A percentile compares a stretch with the other conserved stretches of the same genome.
These are phyloP conservation scores for Leptogaster cylindrica DNA, from an alignment of 2,888 invertebrate genomes.

Conservation along the genomic window DNA sequence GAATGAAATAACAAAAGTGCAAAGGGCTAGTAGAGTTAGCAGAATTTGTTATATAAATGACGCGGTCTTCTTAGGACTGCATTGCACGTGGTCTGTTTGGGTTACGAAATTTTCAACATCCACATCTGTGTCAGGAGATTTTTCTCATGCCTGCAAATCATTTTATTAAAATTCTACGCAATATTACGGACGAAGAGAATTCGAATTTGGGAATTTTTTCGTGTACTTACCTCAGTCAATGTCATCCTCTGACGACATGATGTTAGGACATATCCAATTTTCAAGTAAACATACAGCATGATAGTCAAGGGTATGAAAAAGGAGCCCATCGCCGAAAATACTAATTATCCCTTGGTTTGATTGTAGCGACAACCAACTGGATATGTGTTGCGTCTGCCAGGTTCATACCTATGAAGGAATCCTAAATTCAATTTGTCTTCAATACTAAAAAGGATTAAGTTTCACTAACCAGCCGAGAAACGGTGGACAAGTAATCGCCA, in stretches of 20 bases:
- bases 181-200: not conserved
- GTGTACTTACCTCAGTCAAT: slow-evolving; percentile 63
- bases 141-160: slow-evolving; percentile 55
- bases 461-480: slow-evolving; percentile 85
- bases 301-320: slow-evolving; percentile 95
- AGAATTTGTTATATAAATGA: too few species aligned
- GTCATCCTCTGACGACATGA: slow-evolving; percentile 76
- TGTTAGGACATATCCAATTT: slow-evolving; percentile 85
- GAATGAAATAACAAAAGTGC: too few species aligned
- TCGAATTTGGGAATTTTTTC: not conserved
- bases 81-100: slow-evolving; percentile 57
- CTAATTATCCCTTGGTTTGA: slow-evolving; percentile 90
- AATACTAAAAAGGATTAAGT: not conserved
- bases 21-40: too few species aligned
- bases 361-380: slow-evolving; percentile 84
- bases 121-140: slow-evolving; percentile 56
- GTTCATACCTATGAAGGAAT: slow-evolving; percentile 69
- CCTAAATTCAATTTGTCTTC: not conserved
- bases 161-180: not conserved
- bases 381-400: slow-evolving; percentile 66
- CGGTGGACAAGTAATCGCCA: slow-evolving; percentile 91
- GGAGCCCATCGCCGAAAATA: slow-evolving; percentile 94
- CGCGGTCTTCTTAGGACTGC: slow-evolving; percentile 49
- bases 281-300: slow-evolving; percentile 92
- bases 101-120: slow-evolving; percentile 58